Evolutionary conservation across 2,113 vertebrate genomes (phyloP), one percentile per base, ranked within the genome.

Genomic region (Brevimyrus niger): DNA sequence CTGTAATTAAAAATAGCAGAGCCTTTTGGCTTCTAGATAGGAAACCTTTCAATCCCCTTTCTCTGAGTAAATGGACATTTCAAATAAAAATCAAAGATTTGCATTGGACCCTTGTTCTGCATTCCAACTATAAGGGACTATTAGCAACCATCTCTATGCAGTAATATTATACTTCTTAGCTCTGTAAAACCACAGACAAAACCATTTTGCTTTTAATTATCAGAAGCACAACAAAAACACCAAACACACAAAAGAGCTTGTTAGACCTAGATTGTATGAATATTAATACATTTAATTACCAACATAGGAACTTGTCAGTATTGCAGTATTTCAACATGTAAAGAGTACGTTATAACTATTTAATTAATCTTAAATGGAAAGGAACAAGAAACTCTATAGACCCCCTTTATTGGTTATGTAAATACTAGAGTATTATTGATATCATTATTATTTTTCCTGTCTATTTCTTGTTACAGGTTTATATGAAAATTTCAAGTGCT

Each of bases 21-120:
- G 83, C 69, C 87, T 90, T 88, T 55, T 48, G n/a, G 80, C 87
- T 90, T 83, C 55, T n/a, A 23, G 87, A 88, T 86, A 88, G 53
- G n/a, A 85, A 50, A 88, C 76, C 38, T 58, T 86, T 48, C 51
- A 21, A 38, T 47, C 50, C 42, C 55, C n/a, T 73, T 89, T 47
- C 38, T 55, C 47, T 44, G 44, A 84, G 69, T 58, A 83, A 87
- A 58, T 50, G 88, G 51, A 10, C 73, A 47, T 90, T 90, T 82
- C 50, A 35, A 65, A 83, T 38, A 53, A 5, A 82, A 65, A 88
- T 61, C 23, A 31, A 55, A 48, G 21, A 44, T 83, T 88, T 84
- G 69, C 76, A 47, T 47, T 85, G 73, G 47, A 69, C 46, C 7
- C 17, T 65, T 88, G 35, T 69, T 90, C 73, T 47, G 51, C 50